Conservation (phyloP, 2,888 invertebrate genomes). For the Hypercompe scribonia region DNA sequence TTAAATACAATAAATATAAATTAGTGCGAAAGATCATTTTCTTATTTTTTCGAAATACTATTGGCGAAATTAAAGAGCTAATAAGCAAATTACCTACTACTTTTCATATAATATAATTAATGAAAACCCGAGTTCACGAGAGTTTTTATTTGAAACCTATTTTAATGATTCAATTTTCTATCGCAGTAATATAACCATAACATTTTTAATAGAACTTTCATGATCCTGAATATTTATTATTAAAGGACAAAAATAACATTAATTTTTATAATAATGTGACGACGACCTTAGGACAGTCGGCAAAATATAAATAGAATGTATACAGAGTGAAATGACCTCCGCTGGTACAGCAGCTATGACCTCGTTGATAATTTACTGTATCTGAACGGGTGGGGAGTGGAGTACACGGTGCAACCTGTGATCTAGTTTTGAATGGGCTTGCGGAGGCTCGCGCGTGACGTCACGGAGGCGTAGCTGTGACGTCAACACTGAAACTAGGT, state of each 20-base stretch:
- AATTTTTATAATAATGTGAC: constrained; percentile 20
- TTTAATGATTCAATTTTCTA: neutral
- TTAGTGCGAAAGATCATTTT: neutral
- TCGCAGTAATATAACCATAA: neutral
- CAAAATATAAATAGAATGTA: constrained; percentile 62
- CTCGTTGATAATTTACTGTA: constrained; percentile 59
- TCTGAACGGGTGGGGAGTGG: constrained; percentile 55
- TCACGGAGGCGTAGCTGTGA: constrained; percentile 82
- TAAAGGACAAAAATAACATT: constrained; percentile 9
- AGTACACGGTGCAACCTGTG: constrained; percentile 70
- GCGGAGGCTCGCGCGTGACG: constrained; percentile 79
- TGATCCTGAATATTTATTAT: neutral
- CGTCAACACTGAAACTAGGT: constrained; percentile 80
- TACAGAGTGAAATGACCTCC: constrained; percentile 71
- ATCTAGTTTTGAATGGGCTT: constrained; percentile 84
- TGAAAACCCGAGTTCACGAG: neutral
- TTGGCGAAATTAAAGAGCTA: neutral
- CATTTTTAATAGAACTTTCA: neutral
- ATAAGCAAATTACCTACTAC: neutral
- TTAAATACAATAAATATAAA: too few relatives aligned
- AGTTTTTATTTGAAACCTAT: neutral
- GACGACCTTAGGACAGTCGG: constrained; percentile 58
- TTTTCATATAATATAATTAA: neutral
- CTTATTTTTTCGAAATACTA: neutral
- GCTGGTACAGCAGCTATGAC: constrained; percentile 55